These are phyloP conservation scores for Tryphoninae sp. DNA, from an alignment of 2,888 invertebrate genomes.

Conservation along the genomic window DNA sequence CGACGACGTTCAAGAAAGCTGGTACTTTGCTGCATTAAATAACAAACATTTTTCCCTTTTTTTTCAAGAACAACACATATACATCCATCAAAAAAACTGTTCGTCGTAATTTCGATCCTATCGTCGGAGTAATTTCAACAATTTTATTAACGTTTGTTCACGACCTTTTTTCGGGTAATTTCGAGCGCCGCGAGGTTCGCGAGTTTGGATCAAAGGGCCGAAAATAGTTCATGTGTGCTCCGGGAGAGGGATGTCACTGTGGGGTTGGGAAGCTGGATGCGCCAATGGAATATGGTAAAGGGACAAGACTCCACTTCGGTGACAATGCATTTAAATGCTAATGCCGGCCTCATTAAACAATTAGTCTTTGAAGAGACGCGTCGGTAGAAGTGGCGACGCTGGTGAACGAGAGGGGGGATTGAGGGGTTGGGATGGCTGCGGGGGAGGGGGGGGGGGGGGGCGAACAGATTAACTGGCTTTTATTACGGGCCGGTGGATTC, in stretches of 20 bases:
- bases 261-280: conserved; percentile 30
- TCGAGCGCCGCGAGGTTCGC: conserved; percentile 23
- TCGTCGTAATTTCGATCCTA: not conserved
- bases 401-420: conserved; percentile 57
- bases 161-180: conserved; percentile 21
- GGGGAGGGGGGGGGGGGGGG: conserved; percentile 43
- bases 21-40: conserved; percentile 94
- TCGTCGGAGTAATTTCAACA: not conserved
- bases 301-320: conserved; percentile 62
- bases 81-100: not conserved
- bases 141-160: conserved; percentile 3
- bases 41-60: not conserved
- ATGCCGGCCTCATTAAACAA: conserved; percentile 79
- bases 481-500: conserved; percentile 75
- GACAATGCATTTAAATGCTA: conserved; percentile 78
- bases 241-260: conserved; percentile 16
- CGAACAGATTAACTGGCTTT: conserved; percentile 74
- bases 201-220: conserved; percentile 63
- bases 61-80: not conserved
- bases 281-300: conserved; percentile 57
- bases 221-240: conserved; percentile 55
- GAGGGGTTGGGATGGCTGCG: conserved; percentile 29
- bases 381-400: conserved; percentile 60
- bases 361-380: conserved; percentile 76
- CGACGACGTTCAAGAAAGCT: conserved; percentile 97